phyloP scores from a whole-genome alignment of 2,888 invertebrate species.

The Brachylomia viminalis region DNA sequence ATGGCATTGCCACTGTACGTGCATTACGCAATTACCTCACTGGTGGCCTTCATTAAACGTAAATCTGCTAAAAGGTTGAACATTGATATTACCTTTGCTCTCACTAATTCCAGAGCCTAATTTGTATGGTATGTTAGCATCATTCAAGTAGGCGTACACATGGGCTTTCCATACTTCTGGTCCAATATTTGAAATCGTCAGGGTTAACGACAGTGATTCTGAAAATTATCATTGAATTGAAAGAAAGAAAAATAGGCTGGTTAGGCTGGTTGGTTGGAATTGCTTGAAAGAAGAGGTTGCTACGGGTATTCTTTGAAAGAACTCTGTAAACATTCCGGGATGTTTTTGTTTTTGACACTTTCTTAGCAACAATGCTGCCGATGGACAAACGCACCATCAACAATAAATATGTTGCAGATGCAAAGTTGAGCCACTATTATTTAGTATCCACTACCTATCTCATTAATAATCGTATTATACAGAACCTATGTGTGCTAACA shows the following conservation, averaged over 20 bases:
- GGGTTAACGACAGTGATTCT: background rate
- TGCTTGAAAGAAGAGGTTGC: background rate
- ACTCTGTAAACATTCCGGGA: background rate
- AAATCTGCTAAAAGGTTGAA: background rate
- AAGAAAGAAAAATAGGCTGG: background rate
- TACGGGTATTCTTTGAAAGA: background rate
- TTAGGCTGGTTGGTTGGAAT: background rate
- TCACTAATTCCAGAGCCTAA: conserved; percentile 2
- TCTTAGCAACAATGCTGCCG: background rate
- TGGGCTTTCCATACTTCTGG: background rate
- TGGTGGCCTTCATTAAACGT: background rate
- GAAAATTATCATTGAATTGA: background rate
- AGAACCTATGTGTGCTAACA: no score
- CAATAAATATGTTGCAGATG: no score
- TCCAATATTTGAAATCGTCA: background rate
- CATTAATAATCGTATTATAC: no score
- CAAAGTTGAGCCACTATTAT: no score
- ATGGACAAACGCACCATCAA: background rate
- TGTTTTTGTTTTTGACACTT: background rate
- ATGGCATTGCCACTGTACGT: background rate
- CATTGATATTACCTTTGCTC: background rate
- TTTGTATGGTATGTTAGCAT: background rate
- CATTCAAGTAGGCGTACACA: background rate
- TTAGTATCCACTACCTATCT: no score
- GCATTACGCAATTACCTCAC: no score